These are phyloP conservation scores for Lagodon rhomboides DNA, from an alignment of 2,797 vertebrate species.

Conservation along the genomic window DNA sequence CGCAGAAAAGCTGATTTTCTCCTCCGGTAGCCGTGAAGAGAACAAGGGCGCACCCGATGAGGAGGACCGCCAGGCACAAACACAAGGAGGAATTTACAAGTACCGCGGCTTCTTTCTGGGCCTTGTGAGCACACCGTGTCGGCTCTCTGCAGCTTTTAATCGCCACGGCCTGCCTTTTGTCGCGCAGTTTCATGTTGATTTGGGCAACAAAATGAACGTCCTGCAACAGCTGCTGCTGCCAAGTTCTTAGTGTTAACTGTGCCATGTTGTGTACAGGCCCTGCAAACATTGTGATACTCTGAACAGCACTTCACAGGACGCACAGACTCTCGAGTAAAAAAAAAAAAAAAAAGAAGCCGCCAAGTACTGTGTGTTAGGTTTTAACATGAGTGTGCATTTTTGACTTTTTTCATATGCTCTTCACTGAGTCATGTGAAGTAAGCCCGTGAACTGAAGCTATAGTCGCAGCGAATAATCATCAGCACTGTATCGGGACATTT, in stretches of 20 bases:
- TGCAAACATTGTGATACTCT: slow-evolving; percentile 60
- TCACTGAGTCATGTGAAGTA: slow-evolving; percentile 62
- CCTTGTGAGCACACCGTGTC: slow-evolving; percentile 33
- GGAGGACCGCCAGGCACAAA: slow-evolving; percentile 72
- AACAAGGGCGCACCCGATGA: slow-evolving; percentile 82
- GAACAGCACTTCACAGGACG: slow-evolving; percentile 56
- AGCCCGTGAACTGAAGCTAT: slow-evolving; percentile 50
- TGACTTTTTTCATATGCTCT: slow-evolving; percentile 47
- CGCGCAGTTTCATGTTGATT: slow-evolving; percentile 35
- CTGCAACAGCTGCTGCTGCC: slow-evolving; percentile 68
- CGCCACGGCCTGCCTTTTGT: slow-evolving; percentile 25
- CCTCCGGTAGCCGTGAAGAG: slow-evolving; percentile 67
- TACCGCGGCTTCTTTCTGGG: slow-evolving; percentile 66
- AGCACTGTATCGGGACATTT: slow-evolving; percentile 34
- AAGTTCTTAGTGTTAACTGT: slow-evolving; percentile 65
- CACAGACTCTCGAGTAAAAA: slow-evolving; percentile 42
- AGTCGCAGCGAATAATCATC: slow-evolving; percentile 39
- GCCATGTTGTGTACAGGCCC: slow-evolving; percentile 75
- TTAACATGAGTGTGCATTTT: slow-evolving; percentile 60
- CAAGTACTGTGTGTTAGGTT: slow-evolving; percentile 21
- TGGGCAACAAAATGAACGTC: slow-evolving; percentile 65
- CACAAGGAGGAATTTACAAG: slow-evolving; percentile 72
- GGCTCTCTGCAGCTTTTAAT: slow-evolving; percentile 11
- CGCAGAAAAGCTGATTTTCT: slow-evolving; percentile 72
- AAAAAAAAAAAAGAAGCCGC: neutral